Percentiles rank a stretch among this genome's conserved stretches.
phyloP scores from a whole-genome alignment of 2,797 vertebrate species.

The Onychomys arenicola region DNA sequence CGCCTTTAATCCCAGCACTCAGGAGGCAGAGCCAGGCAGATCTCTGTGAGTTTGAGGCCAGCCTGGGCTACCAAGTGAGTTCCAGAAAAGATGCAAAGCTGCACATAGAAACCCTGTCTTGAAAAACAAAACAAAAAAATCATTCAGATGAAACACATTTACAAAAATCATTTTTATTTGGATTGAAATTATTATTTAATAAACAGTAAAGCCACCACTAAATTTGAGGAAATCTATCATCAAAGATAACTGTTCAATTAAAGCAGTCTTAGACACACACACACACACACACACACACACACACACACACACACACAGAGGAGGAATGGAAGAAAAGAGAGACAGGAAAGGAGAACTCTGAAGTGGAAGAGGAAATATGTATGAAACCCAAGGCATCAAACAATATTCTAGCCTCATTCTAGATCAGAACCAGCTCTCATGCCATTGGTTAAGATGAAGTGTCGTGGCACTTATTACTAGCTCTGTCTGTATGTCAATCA shows the following conservation, averaged over 20 bases:
- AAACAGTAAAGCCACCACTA: not conserved
- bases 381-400: slow-evolving; percentile 26
- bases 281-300: not conserved
- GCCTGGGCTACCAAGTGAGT: too few species aligned
- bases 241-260: not conserved
- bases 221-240: slow-evolving; percentile 24
- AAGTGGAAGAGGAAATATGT: not conserved
- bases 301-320: not conserved
- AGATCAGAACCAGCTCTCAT: not conserved
- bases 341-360: not conserved
- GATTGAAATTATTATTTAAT: not conserved
- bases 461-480: not conserved
- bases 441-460: not conserved
- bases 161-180: slow-evolving; percentile 1
- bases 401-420: not conserved
- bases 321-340: not conserved
- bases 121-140: too few species aligned
- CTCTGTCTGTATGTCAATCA: slow-evolving; percentile 5
- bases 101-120: too few species aligned
- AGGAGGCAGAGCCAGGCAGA: too few species aligned
- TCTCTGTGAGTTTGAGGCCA: too few species aligned
- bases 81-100: too few species aligned
- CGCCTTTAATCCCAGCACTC: too few species aligned
- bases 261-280: not conserved
- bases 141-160: not conserved